A percentile compares a stretch with the other conserved stretches of the same genome.
phyloP scores from a whole-genome alignment of 2,113 vertebrate genomes.

The Azemiops feae region DNA sequence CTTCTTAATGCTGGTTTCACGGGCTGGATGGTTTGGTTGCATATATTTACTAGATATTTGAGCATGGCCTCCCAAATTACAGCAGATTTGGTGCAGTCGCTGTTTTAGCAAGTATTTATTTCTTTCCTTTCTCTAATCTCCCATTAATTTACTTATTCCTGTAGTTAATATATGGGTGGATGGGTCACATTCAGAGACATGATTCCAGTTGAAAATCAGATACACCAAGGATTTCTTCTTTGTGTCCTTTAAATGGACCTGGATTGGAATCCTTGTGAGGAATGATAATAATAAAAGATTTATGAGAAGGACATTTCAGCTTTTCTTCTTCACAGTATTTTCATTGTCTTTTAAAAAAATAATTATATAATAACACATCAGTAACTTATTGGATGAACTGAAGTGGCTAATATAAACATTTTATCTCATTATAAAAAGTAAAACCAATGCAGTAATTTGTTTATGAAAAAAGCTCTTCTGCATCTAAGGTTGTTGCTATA shows the following conservation, averaged over 20 bases:
- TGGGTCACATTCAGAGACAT: not conserved
- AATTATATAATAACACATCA: not conserved
- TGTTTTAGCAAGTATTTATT: too few species aligned
- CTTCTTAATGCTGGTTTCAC: too few species aligned
- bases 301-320: not conserved
- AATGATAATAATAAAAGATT: slow-evolving; percentile 10
- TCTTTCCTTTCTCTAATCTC: too few species aligned
- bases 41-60: too few species aligned
- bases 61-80: too few species aligned
- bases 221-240: not conserved
- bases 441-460: not conserved
- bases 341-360: not conserved
- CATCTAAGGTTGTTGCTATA: not conserved
- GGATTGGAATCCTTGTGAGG: not conserved
- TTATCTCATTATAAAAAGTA: not conserved
- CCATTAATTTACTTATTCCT: not conserved
- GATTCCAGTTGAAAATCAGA: not conserved
- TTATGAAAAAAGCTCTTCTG: not conserved
- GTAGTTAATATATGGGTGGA: slow-evolving; percentile 4
- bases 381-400: not conserved
- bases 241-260: slow-evolving; percentile 26
- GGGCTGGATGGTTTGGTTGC: too few species aligned
- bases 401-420: not conserved
- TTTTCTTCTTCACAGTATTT: not conserved
- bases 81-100: too few species aligned